Percentiles rank a stretch among this genome's conserved stretches.
Conservation (phyloP, 2,888 invertebrate genomes). For the Homarus gammarus region DNA sequence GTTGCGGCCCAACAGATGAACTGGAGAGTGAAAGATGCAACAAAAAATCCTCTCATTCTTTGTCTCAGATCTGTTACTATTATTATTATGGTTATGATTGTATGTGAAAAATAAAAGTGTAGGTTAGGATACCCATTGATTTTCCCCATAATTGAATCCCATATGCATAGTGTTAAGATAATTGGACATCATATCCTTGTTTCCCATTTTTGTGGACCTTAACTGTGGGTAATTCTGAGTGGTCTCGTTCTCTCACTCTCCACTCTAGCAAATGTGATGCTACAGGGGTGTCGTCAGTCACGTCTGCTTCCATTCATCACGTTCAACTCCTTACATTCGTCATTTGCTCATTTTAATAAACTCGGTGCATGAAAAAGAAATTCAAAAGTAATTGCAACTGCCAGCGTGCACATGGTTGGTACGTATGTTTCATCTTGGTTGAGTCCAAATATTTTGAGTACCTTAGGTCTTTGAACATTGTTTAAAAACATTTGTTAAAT, state of each 20-base stretch:
- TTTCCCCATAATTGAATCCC: conserved; percentile 57
- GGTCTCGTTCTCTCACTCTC: conserved; percentile 62
- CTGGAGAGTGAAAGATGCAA: conserved; percentile 69
- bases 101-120: conserved; percentile 69
- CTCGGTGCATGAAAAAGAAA: neutral
- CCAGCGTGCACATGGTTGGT: neutral
- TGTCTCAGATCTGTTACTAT: conserved; percentile 36
- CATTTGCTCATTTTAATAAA: conserved; percentile 21
- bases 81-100: conserved; percentile 59
- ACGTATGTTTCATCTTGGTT: neutral
- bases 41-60: conserved; percentile 51
- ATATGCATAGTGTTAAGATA: conserved; percentile 70
- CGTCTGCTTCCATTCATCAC: conserved; percentile 56
- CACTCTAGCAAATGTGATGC: conserved; percentile 46
- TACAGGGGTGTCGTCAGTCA: conserved; percentile 50
- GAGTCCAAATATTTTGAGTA: too few species aligned
- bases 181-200: conserved; percentile 50
- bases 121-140: conserved; percentile 64
- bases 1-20: conserved; percentile 53
- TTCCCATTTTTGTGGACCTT: conserved; percentile 14
- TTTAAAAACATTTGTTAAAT: neutral
- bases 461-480: neutral
- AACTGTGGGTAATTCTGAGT: conserved; percentile 44
- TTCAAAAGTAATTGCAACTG: neutral
- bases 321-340: conserved; percentile 18